phyloP scores from a whole-genome alignment of 2,888 invertebrate species.

The Ennomos quercinarius region DNA sequence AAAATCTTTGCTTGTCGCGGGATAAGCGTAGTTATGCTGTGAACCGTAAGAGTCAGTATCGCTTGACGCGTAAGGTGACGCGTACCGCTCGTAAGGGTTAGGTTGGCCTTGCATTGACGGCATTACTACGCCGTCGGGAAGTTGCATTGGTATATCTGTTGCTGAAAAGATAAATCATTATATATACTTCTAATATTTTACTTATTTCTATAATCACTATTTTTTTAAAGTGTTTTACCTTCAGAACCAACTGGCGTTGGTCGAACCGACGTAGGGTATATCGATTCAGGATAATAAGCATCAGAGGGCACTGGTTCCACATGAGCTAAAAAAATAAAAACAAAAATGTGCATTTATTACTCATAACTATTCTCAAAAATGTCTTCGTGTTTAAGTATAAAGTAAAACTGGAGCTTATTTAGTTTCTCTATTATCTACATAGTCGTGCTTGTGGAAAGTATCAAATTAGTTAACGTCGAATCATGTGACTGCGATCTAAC shows the following conservation, averaged over 20 bases:
- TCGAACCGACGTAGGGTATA: conserved; percentile 87
- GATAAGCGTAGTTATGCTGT: conserved; percentile 58
- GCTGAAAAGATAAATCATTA: conserved; percentile 58
- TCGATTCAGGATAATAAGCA: conserved; percentile 73
- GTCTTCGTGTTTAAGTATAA: too few relatives aligned
- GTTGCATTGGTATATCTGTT: conserved; percentile 67
- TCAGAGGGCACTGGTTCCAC: conserved; percentile 64
- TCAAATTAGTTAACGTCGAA: not conserved
- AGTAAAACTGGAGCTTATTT: not conserved
- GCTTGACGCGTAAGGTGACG: conserved; percentile 53
- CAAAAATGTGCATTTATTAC: too few relatives aligned
- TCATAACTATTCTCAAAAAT: too few relatives aligned
- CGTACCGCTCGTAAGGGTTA: conserved; percentile 64
- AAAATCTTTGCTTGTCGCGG: conserved; percentile 55
- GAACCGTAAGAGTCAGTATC: conserved; percentile 59
- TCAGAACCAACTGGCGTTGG: conserved; percentile 91
- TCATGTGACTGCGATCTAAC: too few relatives aligned
- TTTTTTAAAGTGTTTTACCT: conserved; percentile 56
- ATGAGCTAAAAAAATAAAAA: conserved; percentile 54
- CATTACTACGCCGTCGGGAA: conserved; percentile 72
- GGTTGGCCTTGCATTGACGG: conserved; percentile 56
- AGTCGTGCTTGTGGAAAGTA: too few relatives aligned
- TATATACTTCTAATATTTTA: conserved; percentile 6
- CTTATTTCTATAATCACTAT: not conserved
- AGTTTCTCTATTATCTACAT: too few relatives aligned